Evolutionary conservation across 2,113 vertebrate genomes (phyloP).

Genomic region (Nanorana parkeri): DNA sequence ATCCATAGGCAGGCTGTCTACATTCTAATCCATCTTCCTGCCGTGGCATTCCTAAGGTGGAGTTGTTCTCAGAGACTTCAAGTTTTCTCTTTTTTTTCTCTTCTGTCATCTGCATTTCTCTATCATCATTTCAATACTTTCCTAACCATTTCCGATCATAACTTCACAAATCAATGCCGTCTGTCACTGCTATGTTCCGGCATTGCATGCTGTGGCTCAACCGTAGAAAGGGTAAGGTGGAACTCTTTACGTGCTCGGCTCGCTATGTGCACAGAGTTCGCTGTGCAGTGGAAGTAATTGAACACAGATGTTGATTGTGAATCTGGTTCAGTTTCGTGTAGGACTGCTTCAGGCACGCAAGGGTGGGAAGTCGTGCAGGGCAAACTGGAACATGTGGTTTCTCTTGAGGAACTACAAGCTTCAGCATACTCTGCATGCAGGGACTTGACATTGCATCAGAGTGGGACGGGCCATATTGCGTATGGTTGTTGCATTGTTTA

Average conservation of each 20-base stretch:
- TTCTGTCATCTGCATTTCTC: constrained; percentile 76
- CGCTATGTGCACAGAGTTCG: not conserved
- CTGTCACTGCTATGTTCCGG: constrained; percentile 96
- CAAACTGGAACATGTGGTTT: too few species aligned
- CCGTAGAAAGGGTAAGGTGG: constrained; percentile 95
- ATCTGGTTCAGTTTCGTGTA: too few species aligned
- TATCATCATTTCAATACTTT: constrained; percentile 73
- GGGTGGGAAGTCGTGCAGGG: too few species aligned
- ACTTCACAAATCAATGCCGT: constrained; percentile 90
- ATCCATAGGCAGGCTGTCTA: constrained; percentile 56
- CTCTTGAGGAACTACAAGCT: too few species aligned
- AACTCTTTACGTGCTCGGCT: not conserved
- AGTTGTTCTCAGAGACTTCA: constrained; percentile 75
- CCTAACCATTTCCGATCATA: constrained; percentile 71
- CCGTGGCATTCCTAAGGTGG: constrained; percentile 68
- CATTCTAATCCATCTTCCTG: constrained; percentile 69
- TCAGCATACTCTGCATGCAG: too few species aligned
- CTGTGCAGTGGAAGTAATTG: not conserved
- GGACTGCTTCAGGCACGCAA: too few species aligned
- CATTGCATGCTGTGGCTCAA: constrained; percentile 99
- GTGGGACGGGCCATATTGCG: too few species aligned
- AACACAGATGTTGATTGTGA: not conserved
- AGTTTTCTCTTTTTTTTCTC: constrained; percentile 72
- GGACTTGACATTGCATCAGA: too few species aligned
- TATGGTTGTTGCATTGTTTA: too few species aligned